A percentile compares a stretch with the other conserved stretches of the same genome.
These are phyloP conservation scores for Stramonita haemastoma DNA, from an alignment of 2,888 invertebrate species.

Conservation along the genomic window DNA sequence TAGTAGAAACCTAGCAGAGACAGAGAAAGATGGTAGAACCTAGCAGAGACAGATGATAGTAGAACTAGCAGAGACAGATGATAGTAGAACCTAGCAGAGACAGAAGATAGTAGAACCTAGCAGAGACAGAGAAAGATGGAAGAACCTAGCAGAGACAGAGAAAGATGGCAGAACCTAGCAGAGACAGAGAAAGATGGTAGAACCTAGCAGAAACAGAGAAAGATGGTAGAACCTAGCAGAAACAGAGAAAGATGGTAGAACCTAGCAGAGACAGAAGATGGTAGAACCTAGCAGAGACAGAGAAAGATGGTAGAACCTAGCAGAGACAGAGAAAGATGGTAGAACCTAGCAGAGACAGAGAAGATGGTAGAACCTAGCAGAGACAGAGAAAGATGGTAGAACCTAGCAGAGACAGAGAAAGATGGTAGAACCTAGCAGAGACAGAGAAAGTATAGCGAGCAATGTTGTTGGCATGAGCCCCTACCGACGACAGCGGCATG, in stretches of 20 bases:
- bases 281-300: not conserved
- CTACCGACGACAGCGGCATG: too few species aligned
- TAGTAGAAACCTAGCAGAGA: too few species aligned
- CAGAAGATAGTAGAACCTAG: not conserved
- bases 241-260: not conserved
- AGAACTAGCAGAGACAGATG: not conserved
- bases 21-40: not conserved
- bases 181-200: not conserved
- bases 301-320: not conserved
- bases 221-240: not conserved
- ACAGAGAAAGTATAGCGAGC: not conserved
- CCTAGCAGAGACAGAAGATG: too few species aligned
- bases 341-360: not conserved
- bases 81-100: not conserved
- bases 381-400: not conserved
- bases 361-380: not conserved
- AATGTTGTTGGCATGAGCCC: too few species aligned
- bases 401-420: not conserved
- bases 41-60: not conserved
- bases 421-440: not conserved
- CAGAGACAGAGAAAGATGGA: too few species aligned
- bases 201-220: not conserved
- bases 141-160: not conserved
- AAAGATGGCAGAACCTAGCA: not conserved
- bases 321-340: not conserved